Conservation (phyloP, 92 coral and sea anemone species). For the Heteractis magnifica region DNA sequence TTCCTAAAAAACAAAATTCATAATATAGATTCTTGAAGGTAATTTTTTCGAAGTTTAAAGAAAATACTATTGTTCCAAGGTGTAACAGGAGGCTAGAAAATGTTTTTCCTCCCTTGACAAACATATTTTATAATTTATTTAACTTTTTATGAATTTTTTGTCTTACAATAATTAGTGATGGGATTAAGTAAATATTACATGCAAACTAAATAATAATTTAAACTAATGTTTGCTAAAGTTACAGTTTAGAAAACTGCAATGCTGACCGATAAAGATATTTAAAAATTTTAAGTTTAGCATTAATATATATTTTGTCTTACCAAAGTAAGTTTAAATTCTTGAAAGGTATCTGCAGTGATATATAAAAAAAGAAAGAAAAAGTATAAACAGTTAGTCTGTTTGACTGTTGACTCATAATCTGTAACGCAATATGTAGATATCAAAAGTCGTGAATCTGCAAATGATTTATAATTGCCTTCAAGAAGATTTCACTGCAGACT, state of each 20-base stretch:
- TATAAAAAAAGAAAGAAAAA: neutral
- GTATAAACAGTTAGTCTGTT: neutral
- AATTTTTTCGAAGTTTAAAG: no score
- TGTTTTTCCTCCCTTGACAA: neutral
- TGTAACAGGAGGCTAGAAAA: neutral
- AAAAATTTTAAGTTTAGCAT: neutral
- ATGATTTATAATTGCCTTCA: neutral
- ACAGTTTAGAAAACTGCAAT: neutral
- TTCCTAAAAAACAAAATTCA: neutral
- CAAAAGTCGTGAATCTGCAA: neutral
- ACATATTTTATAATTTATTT: neutral
- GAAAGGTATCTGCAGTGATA: constrained; percentile 65
- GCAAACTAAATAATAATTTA: no score
- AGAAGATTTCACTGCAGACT: neutral
- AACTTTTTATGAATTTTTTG: neutral
- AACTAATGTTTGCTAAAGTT: neutral
- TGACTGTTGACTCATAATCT: neutral
- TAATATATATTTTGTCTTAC: constrained; percentile 47
- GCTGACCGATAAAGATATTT: no score
- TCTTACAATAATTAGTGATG: constrained; percentile 6
- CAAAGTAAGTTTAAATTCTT: constrained; percentile 84
- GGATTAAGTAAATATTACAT: constrained; percentile 21
- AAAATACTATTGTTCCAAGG: neutral
- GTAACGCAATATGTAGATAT: neutral
- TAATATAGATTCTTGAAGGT: neutral